These are phyloP conservation scores for Hemichromis elongatus DNA, from an alignment of 2,113 vertebrate species.

Conservation along the genomic window DNA sequence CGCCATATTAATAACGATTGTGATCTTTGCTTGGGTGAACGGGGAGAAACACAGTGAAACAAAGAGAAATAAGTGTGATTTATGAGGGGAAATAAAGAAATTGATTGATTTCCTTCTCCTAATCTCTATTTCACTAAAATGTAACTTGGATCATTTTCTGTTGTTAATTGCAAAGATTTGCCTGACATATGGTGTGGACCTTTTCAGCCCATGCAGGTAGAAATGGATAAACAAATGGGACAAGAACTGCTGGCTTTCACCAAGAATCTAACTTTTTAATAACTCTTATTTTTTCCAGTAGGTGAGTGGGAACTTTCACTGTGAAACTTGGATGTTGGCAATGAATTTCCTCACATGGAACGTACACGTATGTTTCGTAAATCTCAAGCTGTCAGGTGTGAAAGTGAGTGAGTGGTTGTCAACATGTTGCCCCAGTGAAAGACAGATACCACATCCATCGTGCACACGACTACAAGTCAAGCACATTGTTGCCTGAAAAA, in stretches of 20 bases:
- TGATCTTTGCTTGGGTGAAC: not conserved
- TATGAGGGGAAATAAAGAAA: not conserved
- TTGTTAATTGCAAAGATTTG: not conserved
- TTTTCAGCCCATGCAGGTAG: not conserved
- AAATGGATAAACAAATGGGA: not conserved
- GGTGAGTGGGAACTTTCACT: not conserved
- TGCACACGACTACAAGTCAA: not conserved
- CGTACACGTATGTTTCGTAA: not conserved
- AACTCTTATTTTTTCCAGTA: not conserved
- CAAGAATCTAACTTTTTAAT: too few species aligned
- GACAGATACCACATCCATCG: not conserved
- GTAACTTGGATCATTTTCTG: not conserved
- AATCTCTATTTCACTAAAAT: not conserved
- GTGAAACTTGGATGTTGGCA: not conserved
- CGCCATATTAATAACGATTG: not conserved
- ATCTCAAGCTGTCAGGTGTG: not conserved
- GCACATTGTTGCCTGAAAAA: not conserved
- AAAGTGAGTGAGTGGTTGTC: not conserved
- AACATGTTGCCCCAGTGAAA: not conserved
- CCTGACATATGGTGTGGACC: accelerated
- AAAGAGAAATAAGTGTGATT: not conserved
- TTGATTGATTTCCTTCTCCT: not conserved
- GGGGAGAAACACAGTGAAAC: not conserved
- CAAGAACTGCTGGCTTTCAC: not conserved
- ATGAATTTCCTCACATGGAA: not conserved